A percentile compares a stretch with the other conserved stretches of the same genome.
Evolutionary conservation across 2,113 vertebrate genomes (phyloP).

Genomic region (Callospermophilus lateralis): DNA sequence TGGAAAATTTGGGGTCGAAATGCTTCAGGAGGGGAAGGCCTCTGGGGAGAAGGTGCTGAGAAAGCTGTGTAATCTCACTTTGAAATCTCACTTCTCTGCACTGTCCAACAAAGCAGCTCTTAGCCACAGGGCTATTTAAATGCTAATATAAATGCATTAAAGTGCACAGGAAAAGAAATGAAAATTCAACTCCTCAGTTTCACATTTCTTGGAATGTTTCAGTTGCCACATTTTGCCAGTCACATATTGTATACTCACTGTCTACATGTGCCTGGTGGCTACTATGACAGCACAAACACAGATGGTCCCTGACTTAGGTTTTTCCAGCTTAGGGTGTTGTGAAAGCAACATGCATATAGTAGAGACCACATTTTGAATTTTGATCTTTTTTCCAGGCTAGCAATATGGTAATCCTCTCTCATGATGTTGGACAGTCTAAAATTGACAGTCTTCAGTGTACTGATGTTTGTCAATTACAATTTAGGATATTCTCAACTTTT

Average conservation of each 20-base stretch:
- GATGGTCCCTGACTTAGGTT: not conserved
- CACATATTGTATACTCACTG: not conserved
- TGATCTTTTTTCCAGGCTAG: not conserved
- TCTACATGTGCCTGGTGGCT: not conserved
- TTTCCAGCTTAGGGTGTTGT: not conserved
- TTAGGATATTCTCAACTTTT: not conserved
- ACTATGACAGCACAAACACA: not conserved
- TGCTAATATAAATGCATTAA: not conserved
- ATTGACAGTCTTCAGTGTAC: not conserved
- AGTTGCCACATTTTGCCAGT: not conserved
- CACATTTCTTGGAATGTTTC: not conserved
- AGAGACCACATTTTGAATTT: not conserved
- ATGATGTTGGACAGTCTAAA: not conserved
- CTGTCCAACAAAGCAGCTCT: not conserved
- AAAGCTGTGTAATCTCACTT: not conserved
- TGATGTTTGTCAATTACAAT: not conserved
- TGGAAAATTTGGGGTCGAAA: not conserved
- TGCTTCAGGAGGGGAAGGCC: not conserved
- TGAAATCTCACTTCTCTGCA: not conserved
- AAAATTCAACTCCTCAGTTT: not conserved
- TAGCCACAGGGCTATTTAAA: not conserved
- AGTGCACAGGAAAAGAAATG: not conserved
- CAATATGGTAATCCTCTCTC: not conserved
- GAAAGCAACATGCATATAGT: not conserved
- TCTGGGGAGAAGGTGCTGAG: not conserved